Evolutionary conservation across 2,888 invertebrate genomes (phyloP), one percentile per base, ranked within the genome.

Genomic region (Acanthosepion pharaonis): DNA sequence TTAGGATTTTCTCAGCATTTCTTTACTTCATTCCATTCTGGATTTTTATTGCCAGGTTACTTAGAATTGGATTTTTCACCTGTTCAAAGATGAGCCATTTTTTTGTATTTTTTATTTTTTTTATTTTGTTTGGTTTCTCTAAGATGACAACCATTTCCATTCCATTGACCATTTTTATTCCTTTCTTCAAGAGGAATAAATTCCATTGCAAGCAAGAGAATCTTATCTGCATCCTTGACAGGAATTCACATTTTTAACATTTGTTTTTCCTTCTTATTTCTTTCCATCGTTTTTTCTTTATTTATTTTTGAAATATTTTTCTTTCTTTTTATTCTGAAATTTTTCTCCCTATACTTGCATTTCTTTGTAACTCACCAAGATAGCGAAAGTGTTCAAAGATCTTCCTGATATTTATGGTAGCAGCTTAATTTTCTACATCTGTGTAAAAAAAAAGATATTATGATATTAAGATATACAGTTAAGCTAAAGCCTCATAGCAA

Each of bases 21-120:
- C n/a, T 33, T 33, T 78, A 1, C 4, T 18, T 78, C n/a, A 11
- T 78, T n/a, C 78, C 78, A 78, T 78, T 78, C 78, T 33, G 78
- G n/a, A 78, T n/a, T 78, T 78, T 78, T 78, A 78, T 78, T 78
- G 78, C 78, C 78, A 78, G 78, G n/a, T n/a, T 78, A 33, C 78
- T 78, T n/a, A n/a, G n/a, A 78, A 78, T 78, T 9, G 78, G 78
- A 78, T 78, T 78, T 78, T 78, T 33, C n/a, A 78, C 78, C n/a
- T 78, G 33, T n/a, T 78, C 78, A n/a, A n/a, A 78, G n/a, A 78
- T 9, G 28, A 8, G 8, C 25, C 9, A 15, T 2, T 2, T 9
- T 78, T 3, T 8, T 55, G 18, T 15, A 18, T 20, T 55, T 78
- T 78, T 78, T n/a, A 11, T 78, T 78, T 78, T 78, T 78, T 78